Percentiles rank a stretch among this genome's conserved stretches.
phyloP scores from a whole-genome alignment of 2,888 invertebrate species.

The Aromia moschata region DNA sequence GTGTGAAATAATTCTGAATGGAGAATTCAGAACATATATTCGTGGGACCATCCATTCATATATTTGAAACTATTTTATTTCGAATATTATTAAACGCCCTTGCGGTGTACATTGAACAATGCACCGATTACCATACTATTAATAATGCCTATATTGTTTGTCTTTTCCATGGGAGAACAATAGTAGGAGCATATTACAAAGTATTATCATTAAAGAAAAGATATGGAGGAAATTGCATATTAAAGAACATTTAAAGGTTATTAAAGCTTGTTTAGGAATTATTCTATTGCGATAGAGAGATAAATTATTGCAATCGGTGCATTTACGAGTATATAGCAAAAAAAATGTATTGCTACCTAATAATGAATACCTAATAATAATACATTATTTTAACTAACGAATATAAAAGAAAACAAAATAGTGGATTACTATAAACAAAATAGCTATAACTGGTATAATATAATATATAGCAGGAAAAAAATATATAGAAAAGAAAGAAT shows the following conservation, averaged over 20 bases:
- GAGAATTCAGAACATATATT: slow-evolving; percentile 14
- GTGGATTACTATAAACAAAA: no score
- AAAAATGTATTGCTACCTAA: no score
- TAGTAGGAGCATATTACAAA: slow-evolving; percentile 7
- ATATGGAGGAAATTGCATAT: slow-evolving; percentile 17
- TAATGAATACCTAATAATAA: no score
- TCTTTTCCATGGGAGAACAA: slow-evolving; percentile 14
- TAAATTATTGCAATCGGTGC: no score
- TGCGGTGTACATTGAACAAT: slow-evolving; percentile 20
- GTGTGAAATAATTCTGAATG: slow-evolving; percentile 20
- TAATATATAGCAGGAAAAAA: no score
- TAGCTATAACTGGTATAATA: no score
- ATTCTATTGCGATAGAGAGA: no score
- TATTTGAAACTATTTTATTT: slow-evolving; percentile 25
- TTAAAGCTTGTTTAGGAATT: background rate
- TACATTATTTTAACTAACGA: no score
- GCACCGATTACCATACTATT: slow-evolving; percentile 26
- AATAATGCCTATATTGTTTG: slow-evolving; percentile 26
- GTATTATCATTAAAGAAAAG: slow-evolving; percentile 14
- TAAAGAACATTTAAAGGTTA: slow-evolving; percentile 11
- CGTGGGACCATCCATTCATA: slow-evolving; percentile 20
- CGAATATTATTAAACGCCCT: slow-evolving; percentile 27
- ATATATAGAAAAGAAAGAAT: no score
- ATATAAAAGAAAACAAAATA: no score
- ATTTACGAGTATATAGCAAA: no score